A percentile compares a stretch with the other conserved stretches of the same genome.
These are phyloP conservation scores for Dicyrtoma fusca DNA, from an alignment of 2,888 invertebrate genomes.

Conservation along the genomic window DNA sequence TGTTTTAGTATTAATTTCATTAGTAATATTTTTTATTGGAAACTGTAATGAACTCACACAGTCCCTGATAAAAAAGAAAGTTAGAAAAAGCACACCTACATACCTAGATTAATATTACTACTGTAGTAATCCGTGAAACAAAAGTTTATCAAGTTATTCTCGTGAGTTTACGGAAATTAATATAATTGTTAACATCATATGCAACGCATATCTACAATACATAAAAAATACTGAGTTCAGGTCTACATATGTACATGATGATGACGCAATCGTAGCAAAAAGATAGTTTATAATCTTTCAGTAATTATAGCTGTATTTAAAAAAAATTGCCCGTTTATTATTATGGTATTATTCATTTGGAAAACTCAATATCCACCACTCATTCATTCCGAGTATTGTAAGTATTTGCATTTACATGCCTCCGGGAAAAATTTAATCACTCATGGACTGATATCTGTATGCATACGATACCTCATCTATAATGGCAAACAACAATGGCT, in stretches of 20 bases:
- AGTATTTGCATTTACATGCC: constrained; percentile 26
- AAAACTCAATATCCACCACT: constrained; percentile 5
- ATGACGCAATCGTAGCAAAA: constrained; percentile 24
- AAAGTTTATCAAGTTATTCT: background rate
- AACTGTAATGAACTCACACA: too few species aligned
- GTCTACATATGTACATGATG: background rate
- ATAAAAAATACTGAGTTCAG: background rate
- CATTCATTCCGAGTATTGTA: constrained; percentile 15
- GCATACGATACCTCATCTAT: background rate
- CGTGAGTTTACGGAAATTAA: background rate
- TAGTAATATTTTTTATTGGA: too few species aligned
- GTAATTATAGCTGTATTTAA: background rate
- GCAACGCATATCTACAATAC: background rate
- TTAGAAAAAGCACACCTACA: too few species aligned
- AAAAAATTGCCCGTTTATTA: constrained; percentile 9
- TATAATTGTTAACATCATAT: background rate
- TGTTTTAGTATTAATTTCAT: too few species aligned
- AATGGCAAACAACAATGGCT: background rate
- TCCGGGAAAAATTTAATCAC: constrained; percentile 30
- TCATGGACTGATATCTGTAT: background rate
- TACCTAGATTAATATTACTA: too few species aligned
- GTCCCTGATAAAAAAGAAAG: too few species aligned
- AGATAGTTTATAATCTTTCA: too few species aligned
- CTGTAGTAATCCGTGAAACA: background rate
- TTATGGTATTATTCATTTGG: constrained; percentile 30